Base-by-base conservation (phyloP, 2,888 invertebrate genomes). In the Leistus spinibarbis region DNA sequence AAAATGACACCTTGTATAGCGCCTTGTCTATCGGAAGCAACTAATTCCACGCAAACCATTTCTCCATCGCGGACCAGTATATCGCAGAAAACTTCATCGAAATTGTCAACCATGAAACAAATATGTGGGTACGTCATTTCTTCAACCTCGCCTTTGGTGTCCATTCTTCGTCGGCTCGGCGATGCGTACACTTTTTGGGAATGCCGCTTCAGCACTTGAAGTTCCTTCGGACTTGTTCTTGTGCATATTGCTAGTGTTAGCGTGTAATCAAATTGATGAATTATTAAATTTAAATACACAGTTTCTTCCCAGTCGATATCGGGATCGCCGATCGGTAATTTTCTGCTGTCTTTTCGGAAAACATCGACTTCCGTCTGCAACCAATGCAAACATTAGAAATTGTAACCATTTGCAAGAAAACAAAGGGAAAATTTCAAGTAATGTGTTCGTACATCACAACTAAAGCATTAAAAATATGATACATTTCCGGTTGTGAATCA, bases 291-390 rank as follows among this genome's bases (percentile, higher is more conserved):
- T 80, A 99, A 90, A 88, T 98, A 99, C 78, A 99, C 97, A 76
- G 98, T 99, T 88, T 99, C 99, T 87, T 99, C 98, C 99, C 99
- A 99, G 87, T 99, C 98, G 81, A 98, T 94, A 83, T 95, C 95
- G 60, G 95, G 94, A 88, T 99, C 98, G 77, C 96, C 96, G 82
- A 98, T 95, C 69, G 99, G 99, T 82, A 98, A 88, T 86, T 98
- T 97, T 84, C 96, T 93, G 82, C 98, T 98, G 87, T 98, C 97
- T 87, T 97, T 96, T 78, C 99, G 93, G 88, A 96, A 98, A 79
- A 99, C 99, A 88, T 99, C 98, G 79, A 99, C 94, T 86, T 95
- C 95, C 83, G 96, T 96, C 93, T 97, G 86, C 80, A 84, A 87
- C 83, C 54, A 77, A 73, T 10, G 53, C 19, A 24, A n/a, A n/a